Evolutionary conservation across 2,113 vertebrate genomes (phyloP).

Genomic region (Pavo muticus): DNA sequence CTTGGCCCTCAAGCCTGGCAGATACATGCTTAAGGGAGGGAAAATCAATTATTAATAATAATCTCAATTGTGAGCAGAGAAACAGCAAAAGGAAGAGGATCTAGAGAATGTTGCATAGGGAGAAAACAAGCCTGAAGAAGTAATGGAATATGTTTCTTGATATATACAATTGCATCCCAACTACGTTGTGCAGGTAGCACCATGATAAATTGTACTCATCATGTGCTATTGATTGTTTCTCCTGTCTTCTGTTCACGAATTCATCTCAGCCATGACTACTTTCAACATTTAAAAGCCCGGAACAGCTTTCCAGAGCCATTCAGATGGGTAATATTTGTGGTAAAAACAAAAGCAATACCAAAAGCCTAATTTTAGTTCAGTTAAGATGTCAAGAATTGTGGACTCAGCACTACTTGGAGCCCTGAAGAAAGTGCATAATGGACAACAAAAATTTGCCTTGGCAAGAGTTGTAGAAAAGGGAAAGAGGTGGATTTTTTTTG

Average conservation of each 20-base stretch:
- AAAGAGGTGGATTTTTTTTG: background rate
- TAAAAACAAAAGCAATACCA: background rate
- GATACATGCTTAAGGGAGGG: background rate
- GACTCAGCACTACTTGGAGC: background rate
- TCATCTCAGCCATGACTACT: background rate
- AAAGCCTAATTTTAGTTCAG: background rate
- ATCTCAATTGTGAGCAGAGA: background rate
- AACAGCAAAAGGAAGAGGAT: background rate
- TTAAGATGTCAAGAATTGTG: background rate
- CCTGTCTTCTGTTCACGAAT: conserved; percentile 9
- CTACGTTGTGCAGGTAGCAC: background rate
- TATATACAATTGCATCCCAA: background rate
- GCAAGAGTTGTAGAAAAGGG: background rate
- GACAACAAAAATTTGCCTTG: background rate
- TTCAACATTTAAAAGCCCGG: background rate
- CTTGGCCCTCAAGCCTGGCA: background rate
- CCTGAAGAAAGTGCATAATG: background rate
- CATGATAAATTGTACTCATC: conserved; percentile 4
- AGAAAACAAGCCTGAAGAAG: background rate
- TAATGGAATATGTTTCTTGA: background rate
- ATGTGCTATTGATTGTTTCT: conserved; percentile 21
- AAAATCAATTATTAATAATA: conserved; percentile 6
- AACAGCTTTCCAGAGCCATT: background rate
- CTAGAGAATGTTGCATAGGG: background rate
- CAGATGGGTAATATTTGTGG: background rate